These are phyloP conservation scores for Dunckerocampus dactyliophorus DNA, from an alignment of 2,113 vertebrate genomes.

Conservation along the genomic window DNA sequence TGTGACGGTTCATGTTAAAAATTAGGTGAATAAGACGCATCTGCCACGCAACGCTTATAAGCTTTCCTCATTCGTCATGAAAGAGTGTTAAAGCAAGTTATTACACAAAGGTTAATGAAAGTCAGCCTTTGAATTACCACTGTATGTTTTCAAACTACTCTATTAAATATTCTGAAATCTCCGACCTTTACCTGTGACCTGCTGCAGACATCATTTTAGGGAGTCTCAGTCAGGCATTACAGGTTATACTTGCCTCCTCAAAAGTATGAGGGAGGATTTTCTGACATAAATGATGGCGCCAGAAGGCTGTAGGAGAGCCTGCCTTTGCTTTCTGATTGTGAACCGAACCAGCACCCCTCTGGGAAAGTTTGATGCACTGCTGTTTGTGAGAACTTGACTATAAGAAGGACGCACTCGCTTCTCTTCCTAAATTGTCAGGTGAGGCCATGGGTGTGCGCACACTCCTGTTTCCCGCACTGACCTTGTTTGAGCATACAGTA, in stretches of 20 bases:
- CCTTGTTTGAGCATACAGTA: no score
- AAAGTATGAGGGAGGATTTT: background rate
- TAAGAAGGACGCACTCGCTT: background rate
- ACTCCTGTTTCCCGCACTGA: no score
- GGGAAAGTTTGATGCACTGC: background rate
- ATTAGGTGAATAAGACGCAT: no score
- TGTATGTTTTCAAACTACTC: no score
- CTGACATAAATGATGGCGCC: no score
- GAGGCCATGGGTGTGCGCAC: background rate
- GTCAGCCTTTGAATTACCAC: no score
- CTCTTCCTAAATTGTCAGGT: background rate
- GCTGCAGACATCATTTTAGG: background rate
- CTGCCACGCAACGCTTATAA: no score
- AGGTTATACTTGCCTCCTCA: background rate
- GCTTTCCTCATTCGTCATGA: no score
- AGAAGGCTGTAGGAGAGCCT: background rate
- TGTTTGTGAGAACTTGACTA: background rate
- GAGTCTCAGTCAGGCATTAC: background rate
- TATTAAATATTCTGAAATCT: no score
- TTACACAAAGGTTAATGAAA: no score
- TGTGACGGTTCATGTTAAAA: no score
- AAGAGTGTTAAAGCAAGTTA: no score
- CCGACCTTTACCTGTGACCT: background rate
- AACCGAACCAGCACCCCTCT: background rate
- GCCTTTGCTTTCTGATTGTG: background rate